Evolutionary conservation across 2,113 vertebrate species (phyloP).

Genomic region (Ameiurus melas): DNA sequence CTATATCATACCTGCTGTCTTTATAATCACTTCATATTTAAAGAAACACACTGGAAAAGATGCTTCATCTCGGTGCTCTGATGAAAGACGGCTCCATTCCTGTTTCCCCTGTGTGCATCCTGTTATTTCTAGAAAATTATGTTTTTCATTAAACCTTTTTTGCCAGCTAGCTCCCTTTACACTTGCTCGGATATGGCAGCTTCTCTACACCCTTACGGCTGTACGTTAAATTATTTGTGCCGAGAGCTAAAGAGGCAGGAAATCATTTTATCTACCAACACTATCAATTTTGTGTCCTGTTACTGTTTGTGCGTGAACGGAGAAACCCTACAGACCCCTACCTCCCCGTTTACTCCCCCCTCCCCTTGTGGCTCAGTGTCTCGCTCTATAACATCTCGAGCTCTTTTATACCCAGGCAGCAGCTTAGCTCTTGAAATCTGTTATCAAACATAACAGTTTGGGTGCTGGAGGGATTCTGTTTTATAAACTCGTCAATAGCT

Average conservation of each 20-base stretch:
- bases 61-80: conserved; percentile 6
- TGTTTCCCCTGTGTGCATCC: conserved; percentile 33
- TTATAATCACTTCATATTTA: conserved; percentile 30
- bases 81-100: neutral
- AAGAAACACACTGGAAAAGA: neutral
- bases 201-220: neutral
- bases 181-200: conserved; percentile 11
- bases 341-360: neutral
- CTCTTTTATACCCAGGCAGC: conserved; percentile 27
- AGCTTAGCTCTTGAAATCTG: conserved; percentile 19
- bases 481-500: conserved; percentile 25
- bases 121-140: conserved; percentile 35
- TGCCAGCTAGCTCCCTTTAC: conserved; percentile 20
- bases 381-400: neutral
- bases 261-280: conserved; percentile 42
- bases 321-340: neutral
- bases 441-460: conserved; percentile 5
- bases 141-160: conserved; percentile 32
- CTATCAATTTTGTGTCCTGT: conserved; percentile 41
- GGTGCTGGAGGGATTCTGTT: conserved; percentile 15
- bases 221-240: conserved; percentile 32
- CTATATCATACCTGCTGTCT: conserved; percentile 23
- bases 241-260: conserved; percentile 38
- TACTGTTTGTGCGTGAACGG: conserved; percentile 10
- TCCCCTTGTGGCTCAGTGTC: neutral